Percentiles rank a stretch among this genome's conserved stretches.
Evolutionary conservation across 2,797 vertebrate genomes (phyloP).

Genomic region (Neoniphon sammara): DNA sequence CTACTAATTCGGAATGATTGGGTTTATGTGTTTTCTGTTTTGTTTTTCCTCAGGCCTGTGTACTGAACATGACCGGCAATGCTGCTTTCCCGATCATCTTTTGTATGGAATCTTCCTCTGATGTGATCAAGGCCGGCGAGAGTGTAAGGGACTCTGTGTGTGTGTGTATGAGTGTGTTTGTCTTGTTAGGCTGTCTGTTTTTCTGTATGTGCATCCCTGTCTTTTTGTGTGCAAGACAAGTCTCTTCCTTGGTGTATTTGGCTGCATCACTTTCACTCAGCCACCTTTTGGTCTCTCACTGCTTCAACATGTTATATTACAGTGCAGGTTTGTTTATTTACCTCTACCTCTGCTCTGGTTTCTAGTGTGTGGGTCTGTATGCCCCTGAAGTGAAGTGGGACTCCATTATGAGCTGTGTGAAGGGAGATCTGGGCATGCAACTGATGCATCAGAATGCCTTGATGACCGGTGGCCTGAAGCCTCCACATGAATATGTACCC

Average conservation of each 20-base stretch:
- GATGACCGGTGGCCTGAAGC: conserved; percentile 80
- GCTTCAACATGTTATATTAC: neutral
- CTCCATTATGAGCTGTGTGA: conserved; percentile 80
- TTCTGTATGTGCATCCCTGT: neutral
- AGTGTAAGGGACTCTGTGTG: conserved; percentile 59
- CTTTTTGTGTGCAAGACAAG: neutral
- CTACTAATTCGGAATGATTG: too few relatives aligned
- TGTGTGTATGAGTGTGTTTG: neutral
- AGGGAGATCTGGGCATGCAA: conserved; percentile 82
- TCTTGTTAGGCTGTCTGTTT: neutral
- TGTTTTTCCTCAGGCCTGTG: conserved; percentile 82
- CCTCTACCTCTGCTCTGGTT: neutral
- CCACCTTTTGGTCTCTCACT: neutral
- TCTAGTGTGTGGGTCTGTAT: conserved; percentile 85
- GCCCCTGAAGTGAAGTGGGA: conserved; percentile 51
- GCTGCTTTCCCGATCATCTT: conserved; percentile 73
- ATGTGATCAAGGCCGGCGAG: conserved; percentile 76
- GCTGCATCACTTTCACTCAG: neutral
- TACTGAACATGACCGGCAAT: conserved; percentile 73
- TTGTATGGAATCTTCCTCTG: conserved; percentile 85
- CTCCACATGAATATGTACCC: conserved; percentile 89
- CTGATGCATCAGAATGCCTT: conserved; percentile 91
- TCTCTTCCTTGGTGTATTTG: neutral
- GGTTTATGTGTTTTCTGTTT: neutral
- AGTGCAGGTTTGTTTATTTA: neutral